phyloP scores from a whole-genome alignment of 2,113 vertebrate genomes.

The Ammospiza caudacuta region DNA sequence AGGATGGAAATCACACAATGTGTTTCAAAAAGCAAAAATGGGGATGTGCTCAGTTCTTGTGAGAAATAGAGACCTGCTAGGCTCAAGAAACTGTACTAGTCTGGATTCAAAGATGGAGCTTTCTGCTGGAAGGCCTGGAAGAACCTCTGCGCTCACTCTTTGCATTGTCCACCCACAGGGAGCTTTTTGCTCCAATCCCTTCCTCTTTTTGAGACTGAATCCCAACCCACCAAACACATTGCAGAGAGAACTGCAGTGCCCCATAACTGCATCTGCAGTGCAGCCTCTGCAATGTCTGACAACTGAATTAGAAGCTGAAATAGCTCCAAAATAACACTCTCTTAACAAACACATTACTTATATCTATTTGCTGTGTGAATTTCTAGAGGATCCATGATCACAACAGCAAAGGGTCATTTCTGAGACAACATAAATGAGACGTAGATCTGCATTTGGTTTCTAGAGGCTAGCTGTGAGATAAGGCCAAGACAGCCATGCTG shows the following conservation, averaged over 20 bases:
- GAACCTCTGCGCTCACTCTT: not conserved
- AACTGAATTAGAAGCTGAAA: not conserved
- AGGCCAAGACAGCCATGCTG: not conserved
- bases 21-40: not conserved
- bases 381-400: not conserved
- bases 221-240: not conserved
- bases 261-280: not conserved
- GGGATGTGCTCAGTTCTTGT: not conserved
- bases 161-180: not conserved
- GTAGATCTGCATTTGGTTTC: not conserved
- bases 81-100: not conserved
- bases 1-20: no score
- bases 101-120: not conserved
- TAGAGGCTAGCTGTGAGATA: not conserved
- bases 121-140: not conserved
- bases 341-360: not conserved
- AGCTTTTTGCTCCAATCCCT: not conserved
- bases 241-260: not conserved
- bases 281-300: not conserved
- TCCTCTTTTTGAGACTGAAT: not conserved
- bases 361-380: not conserved
- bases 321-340: not conserved
- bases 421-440: not conserved
- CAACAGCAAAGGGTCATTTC: not conserved
- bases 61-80: not conserved